These are phyloP conservation scores for Phyllotis vaccarum DNA, from an alignment of 2,797 vertebrate genomes.

Conservation along the genomic window DNA sequence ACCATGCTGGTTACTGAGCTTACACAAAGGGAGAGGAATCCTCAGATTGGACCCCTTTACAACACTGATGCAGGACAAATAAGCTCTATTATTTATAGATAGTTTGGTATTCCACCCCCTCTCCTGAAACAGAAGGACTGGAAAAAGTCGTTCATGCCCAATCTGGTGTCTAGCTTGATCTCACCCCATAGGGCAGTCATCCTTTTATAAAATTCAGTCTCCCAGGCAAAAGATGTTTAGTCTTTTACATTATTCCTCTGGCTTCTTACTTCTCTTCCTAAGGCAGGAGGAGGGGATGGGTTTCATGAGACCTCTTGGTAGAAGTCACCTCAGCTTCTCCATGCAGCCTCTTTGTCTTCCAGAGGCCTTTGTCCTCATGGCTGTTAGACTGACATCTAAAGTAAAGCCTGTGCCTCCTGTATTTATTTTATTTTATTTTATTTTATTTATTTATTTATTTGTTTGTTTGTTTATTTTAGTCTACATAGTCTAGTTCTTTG, in stretches of 20 bases:
- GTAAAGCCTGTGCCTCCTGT: not conserved
- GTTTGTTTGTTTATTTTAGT: too few relatives aligned
- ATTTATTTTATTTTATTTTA: too few relatives aligned
- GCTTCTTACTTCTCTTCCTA: not conserved
- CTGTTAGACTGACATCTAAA: not conserved
- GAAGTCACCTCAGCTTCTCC: not conserved
- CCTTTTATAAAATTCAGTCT: not conserved
- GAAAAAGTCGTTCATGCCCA: slow-evolving; percentile 3
- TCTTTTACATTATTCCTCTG: not conserved
- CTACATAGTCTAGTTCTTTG: not conserved
- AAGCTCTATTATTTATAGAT: not conserved
- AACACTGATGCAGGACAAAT: not conserved
- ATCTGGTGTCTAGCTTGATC: not conserved
- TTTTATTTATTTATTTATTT: too few relatives aligned
- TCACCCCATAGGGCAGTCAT: not conserved
- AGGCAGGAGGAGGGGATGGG: not conserved
- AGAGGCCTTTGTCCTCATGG: not conserved
- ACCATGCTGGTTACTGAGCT: not conserved
- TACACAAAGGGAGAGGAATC: not conserved
- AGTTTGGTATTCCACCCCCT: not conserved
- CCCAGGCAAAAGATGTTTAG: not conserved
- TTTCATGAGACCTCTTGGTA: not conserved
- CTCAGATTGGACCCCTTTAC: not conserved
- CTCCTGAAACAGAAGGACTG: not conserved
- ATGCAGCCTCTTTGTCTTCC: not conserved